These are phyloP conservation scores for Tragelaphus buxtoni DNA, from an alignment of 2,113 vertebrate species.

Conservation along the genomic window DNA sequence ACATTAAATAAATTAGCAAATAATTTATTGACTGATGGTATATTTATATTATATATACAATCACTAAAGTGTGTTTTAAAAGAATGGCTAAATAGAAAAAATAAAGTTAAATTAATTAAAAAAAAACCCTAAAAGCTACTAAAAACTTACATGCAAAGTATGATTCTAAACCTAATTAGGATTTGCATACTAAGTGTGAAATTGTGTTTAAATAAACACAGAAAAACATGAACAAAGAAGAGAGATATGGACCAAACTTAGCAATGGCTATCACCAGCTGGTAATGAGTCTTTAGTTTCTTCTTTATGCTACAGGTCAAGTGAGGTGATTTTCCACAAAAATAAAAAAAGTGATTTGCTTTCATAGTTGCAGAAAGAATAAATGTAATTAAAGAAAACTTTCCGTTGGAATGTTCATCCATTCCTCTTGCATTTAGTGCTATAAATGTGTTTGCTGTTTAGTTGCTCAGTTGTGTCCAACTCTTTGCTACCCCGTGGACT, in stretches of 20 bases:
- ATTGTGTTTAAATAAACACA: not conserved
- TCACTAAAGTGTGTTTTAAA: conserved; percentile 13
- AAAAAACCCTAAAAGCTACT: not conserved
- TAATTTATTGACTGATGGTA: not conserved
- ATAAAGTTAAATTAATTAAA: not conserved
- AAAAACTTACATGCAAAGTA: not conserved
- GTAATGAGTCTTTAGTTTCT: not conserved
- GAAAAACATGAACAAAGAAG: not conserved
- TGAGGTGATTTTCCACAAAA: not conserved
- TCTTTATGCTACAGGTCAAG: not conserved
- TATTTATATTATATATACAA: not conserved
- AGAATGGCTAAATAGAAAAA: not conserved
- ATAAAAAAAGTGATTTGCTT: not conserved
- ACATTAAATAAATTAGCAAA: not conserved
- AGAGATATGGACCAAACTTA: not conserved
- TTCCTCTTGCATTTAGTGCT: not conserved
- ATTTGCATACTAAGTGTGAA: not conserved
- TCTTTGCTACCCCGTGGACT: not conserved
- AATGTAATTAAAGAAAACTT: not conserved
- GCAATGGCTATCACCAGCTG: not conserved
- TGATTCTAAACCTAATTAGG: not conserved
- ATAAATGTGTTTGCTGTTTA: not conserved
- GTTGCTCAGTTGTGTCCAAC: not conserved
- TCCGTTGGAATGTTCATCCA: not conserved
- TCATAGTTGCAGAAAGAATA: not conserved